Evolutionary conservation across 2,888 invertebrate species (phyloP), one percentile per base, ranked within the genome.

Genomic region (Cerceris ruficornis): DNA sequence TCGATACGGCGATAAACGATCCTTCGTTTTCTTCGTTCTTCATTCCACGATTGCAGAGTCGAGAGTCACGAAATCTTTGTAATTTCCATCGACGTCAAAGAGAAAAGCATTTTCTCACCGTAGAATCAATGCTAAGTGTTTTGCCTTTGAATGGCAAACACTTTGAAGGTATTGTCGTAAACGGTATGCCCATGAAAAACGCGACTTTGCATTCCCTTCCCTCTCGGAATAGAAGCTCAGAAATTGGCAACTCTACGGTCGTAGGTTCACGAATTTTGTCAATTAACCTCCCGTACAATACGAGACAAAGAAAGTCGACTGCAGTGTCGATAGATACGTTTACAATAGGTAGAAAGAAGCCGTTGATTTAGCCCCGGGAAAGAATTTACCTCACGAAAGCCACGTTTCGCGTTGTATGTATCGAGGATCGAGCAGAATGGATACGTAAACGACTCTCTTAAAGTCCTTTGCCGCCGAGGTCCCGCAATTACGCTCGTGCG

Each of bases 401-500:
- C 80, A 69, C 57, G 70, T 74, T 74, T 71, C 41, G 59, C 70
- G 41, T 42, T 15, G 52, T 71, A 67, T 43, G 28, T 74, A 49
- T 13, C 62, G 50, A 55, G 64, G 50, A 55, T 69, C 57, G 55
- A 9, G 60, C 17, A 61, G 46, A 49, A 69, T 59, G 50, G 58
- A 60, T 74, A 74, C 64, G 54, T 28, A 59, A 14, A 55, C 43
- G 60, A 55, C 39, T 28, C 28, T 28, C 66, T 69, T 62, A 17
- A 58, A 54, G 49, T 60, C 55, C 46, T 28, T 14, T 50, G 60
- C 66, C 55, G 54, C 68, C 67, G 39, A 62, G 52, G 59, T 67
- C 65, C 71, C 75, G 75, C 74, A 75, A 83, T 87, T 86, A 78
- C 82, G 73, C 60, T 75, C 52, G 75, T 64, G 71, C 71, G 84